Conservation (phyloP, 1,140 invertebrate genomes). For the Teleogryllus occipitalis region DNA sequence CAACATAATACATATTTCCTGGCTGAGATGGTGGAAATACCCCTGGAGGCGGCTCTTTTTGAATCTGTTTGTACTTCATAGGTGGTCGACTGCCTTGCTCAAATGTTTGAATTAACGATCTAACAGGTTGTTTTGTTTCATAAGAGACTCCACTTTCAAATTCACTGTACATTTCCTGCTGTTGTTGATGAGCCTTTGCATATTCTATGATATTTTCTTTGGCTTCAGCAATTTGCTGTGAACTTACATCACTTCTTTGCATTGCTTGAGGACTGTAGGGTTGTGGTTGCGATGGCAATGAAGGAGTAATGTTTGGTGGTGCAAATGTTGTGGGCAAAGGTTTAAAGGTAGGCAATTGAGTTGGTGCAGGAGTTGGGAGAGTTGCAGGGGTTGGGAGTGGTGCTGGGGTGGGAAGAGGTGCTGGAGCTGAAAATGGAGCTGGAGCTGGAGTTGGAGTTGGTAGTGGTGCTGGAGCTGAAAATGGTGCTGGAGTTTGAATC, state of each 20-base stretch:
- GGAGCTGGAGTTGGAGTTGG: not conserved
- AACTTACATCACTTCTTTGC: not conserved
- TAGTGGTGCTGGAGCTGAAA: too few species aligned
- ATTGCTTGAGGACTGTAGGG: not conserved
- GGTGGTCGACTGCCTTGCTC: slow-evolving; percentile 48
- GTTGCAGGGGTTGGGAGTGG: too few species aligned
- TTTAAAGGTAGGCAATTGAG: not conserved
- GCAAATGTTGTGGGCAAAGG: not conserved
- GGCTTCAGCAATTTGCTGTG: not conserved
- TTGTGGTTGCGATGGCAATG: too few species aligned
- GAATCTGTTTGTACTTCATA: slow-evolving; percentile 47
- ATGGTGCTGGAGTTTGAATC: too few species aligned
- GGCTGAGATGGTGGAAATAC: not conserved
- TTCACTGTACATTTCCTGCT: not conserved
- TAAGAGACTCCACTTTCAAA: not conserved
- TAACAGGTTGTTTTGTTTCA: slow-evolving; percentile 46
- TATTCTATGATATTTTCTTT: not conserved
- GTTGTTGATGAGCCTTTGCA: not conserved
- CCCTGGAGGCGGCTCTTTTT: slow-evolving; percentile 27
- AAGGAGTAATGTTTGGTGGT: too few species aligned
- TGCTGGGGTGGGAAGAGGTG: too few species aligned
- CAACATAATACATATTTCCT: slow-evolving; percentile 19
- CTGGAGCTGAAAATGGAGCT: not conserved
- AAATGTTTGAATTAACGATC: slow-evolving; percentile 52
- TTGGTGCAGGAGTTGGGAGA: not conserved